Evolutionary conservation across 2,888 invertebrate species (phyloP).

Genomic region (Agrenia bidenticulata): DNA sequence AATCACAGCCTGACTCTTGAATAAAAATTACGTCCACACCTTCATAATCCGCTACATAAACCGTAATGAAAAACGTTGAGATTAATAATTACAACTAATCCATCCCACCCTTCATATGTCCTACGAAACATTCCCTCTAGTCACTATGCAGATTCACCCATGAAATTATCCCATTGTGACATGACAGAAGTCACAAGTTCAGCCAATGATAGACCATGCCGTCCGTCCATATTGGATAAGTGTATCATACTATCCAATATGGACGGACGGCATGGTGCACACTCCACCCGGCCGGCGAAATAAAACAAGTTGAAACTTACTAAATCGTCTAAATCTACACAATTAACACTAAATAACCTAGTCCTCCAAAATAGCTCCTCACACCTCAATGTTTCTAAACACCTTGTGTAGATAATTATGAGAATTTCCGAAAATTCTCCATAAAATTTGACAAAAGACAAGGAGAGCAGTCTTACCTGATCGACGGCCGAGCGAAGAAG

Average conservation of each 20-base stretch:
- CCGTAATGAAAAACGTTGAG: too few species aligned
- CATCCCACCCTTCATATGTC: too few species aligned
- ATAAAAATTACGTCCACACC: too few species aligned
- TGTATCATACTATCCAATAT: background rate
- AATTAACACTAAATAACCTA: background rate
- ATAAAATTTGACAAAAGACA: conserved; percentile 16
- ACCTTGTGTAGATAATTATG: background rate
- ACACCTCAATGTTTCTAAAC: background rate
- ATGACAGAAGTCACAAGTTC: too few species aligned
- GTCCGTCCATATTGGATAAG: conserved; percentile 6
- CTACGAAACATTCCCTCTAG: too few species aligned
- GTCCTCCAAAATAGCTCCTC: too few species aligned
- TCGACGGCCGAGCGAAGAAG: conserved; percentile 52
- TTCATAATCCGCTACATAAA: too few species aligned
- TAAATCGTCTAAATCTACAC: background rate
- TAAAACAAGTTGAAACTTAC: conserved; percentile 6
- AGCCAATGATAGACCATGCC: background rate
- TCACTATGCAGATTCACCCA: too few species aligned
- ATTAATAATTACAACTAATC: too few species aligned
- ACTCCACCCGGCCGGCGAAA: conserved; percentile 3
- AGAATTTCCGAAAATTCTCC: background rate
- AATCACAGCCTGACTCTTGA: too few species aligned
- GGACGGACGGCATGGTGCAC: conserved; percentile 9
- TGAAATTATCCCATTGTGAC: too few species aligned
- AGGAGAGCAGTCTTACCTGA: conserved; percentile 46